Percentiles rank a stretch among this genome's conserved stretches.
phyloP scores from a whole-genome alignment of 2,888 invertebrate genomes.

The Didymodactylos carnosus region DNA sequence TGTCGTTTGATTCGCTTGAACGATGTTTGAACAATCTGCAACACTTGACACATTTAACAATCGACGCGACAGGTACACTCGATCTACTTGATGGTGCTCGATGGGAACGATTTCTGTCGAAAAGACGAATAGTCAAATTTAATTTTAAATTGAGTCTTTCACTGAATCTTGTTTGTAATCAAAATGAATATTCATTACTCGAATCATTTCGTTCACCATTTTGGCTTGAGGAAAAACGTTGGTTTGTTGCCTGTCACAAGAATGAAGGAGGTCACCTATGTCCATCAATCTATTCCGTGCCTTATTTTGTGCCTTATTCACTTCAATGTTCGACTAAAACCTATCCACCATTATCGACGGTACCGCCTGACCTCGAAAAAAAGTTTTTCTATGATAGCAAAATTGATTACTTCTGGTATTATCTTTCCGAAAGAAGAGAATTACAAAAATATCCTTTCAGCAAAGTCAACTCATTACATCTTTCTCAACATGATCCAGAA shows the following conservation, averaged over 20 bases:
- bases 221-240: neutral
- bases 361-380: neutral
- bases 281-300: neutral
- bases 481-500: neutral
- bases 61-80: neutral
- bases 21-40: neutral
- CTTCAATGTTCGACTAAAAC: neutral
- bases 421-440: no score
- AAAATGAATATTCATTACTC: neutral
- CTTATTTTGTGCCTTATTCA: neutral
- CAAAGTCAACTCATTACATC: neutral
- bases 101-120: neutral
- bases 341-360: neutral
- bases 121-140: neutral
- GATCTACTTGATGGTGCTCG: neutral
- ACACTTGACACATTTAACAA: neutral
- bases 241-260: neutral
- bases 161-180: neutral
- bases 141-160: neutral
- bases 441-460: no score
- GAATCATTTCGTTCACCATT: neutral
- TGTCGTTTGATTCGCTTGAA: neutral
- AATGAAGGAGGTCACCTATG: no score
- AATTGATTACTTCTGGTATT: no score
- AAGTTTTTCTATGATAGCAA: neutral